Base-by-base conservation (phyloP, 2,888 invertebrate species). In the Drosophila ochracea region DNA sequence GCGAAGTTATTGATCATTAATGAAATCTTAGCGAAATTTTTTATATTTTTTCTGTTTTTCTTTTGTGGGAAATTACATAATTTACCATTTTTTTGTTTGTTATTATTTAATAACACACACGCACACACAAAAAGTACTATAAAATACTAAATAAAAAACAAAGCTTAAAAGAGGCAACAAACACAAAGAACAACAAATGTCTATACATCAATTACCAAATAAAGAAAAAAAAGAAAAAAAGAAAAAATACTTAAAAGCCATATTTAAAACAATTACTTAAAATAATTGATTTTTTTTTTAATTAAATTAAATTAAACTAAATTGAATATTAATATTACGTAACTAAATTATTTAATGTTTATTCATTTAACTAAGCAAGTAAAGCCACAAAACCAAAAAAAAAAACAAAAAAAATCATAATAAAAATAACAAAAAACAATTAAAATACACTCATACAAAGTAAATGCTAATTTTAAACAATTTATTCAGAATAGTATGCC, bases 301-400 rank as follows among this genome's bases (percentile, higher is more conserved):
- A 25, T 79, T 75, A 33, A 69, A 82, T 78, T 82, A 73, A 73
- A 82, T 87, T 86, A 63, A 84, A 84, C 80, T 85, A 71, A 83
- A 83, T 83, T 76, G 68, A 83, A 83, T 85, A 85, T 82, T 88
- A 82, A 75, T 68, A 75, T 82, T 82, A 78, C 73, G 41, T 82
- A 82, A 84, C 82, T 75, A 87, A 84, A 87, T 84, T 87, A 84
- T 84, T 84, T 82, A 83, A 88, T 84, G 89, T 85, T 85, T 85
- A 85, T 72, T 85, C 71, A 83, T 85, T 85, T 83, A 76, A 73
- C 62, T 65, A 78, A 63, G 61, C 53, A 62, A 81, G 31, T 52
- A 65, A 68, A 61, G 16, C 57, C 60, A 58, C 21, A 58, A 64
- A 52, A 67, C 25, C 16, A 25, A 41, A 69, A 52, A 52, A 30